phyloP scores from a whole-genome alignment of 2,888 invertebrate species.

The Ennomos erosarius region DNA sequence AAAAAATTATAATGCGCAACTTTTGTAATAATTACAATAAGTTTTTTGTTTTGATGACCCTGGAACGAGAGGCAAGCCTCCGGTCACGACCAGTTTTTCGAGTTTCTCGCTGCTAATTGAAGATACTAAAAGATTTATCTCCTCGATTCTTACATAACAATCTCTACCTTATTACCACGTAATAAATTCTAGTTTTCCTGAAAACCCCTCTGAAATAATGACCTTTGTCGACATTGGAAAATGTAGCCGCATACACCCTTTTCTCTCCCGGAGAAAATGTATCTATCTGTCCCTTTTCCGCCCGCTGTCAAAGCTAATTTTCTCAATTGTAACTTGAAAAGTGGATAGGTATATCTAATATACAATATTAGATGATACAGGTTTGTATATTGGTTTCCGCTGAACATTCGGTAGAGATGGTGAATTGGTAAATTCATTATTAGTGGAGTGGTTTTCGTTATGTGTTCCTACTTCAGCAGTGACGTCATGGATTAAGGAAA shows the following conservation, averaged over 20 bases:
- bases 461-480: neutral
- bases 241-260: constrained; percentile 29
- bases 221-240: constrained; percentile 33
- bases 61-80: constrained; percentile 68
- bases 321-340: constrained; percentile 67
- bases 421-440: constrained; percentile 12
- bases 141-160: constrained; percentile 27
- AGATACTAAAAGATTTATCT: constrained; percentile 37
- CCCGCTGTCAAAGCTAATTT: constrained; percentile 72
- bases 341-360: constrained; percentile 44
- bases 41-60: constrained; percentile 59
- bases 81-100: constrained; percentile 65
- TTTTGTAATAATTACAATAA: constrained; percentile 39
- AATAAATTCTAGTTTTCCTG: constrained; percentile 28
- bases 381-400: constrained; percentile 31
- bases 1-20: constrained; percentile 42
- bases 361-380: constrained; percentile 30
- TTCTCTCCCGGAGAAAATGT: constrained; percentile 24
- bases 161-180: constrained; percentile 23
- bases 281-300: constrained; percentile 50
- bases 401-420: constrained; percentile 14
- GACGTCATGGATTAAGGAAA: too few species aligned
- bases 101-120: constrained; percentile 54
- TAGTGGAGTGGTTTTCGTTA: constrained; percentile 14
- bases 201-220: constrained; percentile 9